phyloP scores from a whole-genome alignment of 1,140 invertebrate genomes.

The Hycleus cichorii region DNA sequence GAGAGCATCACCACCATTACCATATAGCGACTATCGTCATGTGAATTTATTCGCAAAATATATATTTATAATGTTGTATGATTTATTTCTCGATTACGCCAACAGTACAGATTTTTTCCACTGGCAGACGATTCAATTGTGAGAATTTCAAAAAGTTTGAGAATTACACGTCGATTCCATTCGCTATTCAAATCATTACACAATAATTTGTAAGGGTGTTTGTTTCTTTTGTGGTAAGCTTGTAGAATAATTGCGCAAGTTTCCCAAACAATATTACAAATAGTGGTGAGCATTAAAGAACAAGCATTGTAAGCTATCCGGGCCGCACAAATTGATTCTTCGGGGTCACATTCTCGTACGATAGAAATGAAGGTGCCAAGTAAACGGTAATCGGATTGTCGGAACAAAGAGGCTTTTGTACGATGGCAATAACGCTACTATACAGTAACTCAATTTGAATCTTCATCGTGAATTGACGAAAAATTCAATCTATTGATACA shows the following conservation, averaged over 20 bases:
- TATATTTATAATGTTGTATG: too few species aligned
- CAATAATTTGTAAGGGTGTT: neutral
- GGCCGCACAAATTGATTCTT: constrained; percentile 16
- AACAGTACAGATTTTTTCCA: neutral
- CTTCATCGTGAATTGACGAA: too few species aligned
- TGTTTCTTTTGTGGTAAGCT: neutral
- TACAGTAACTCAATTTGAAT: too few species aligned
- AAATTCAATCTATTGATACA: too few species aligned
- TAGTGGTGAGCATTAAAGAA: constrained; percentile 6
- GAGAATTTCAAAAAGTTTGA: too few species aligned
- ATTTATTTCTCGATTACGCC: too few species aligned
- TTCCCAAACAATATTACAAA: constrained; percentile 13
- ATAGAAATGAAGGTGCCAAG: constrained; percentile 10
- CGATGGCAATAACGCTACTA: too few species aligned
- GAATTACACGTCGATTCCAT: neutral
- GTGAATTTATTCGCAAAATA: too few species aligned
- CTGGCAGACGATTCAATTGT: too few species aligned
- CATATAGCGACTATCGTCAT: too few species aligned
- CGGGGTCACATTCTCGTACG: constrained; percentile 7
- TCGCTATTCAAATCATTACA: neutral
- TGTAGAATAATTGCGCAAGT: constrained; percentile 16
- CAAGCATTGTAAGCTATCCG: constrained; percentile 5
- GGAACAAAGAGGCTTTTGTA: constrained; percentile 15
- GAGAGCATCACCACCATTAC: too few species aligned
- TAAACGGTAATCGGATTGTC: constrained; percentile 19